Base-by-base conservation (phyloP, 2,888 invertebrate genomes). In the Monoplex corrugatus region DNA sequence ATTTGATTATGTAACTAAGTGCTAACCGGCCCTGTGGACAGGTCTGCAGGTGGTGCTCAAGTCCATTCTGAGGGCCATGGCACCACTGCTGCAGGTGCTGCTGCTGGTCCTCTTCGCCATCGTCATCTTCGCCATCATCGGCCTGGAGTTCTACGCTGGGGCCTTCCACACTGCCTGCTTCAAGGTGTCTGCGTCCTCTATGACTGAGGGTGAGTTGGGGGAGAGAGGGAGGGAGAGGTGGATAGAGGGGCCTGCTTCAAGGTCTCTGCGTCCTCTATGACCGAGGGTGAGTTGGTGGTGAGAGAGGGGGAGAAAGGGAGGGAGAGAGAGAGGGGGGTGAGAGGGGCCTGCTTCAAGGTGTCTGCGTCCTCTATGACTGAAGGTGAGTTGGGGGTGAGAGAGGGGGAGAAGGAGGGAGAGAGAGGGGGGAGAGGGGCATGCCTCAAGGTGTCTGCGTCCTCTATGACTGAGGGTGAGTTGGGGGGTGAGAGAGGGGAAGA, bases 1-100 rank as follows among this genome's bases (percentile, higher is more conserved):
- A n/a, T n/a, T n/a, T n/a, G n/a, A n/a, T n/a, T n/a, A n/a, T n/a
- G n/a, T n/a, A n/a, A n/a, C n/a, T n/a, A n/a, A n/a, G n/a, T n/a
- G n/a, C 50, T 19, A 50, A 10, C 50, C 8, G 10, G 13, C 8
- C 19, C 19, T 50, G 19, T 50, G 57, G 23, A 16, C 93, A 99
- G 99, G 99, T 98, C 98, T 99, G 97, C 99, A 99, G 98, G 99
- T 99, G 97, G 99, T 99, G 97, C 97, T 99, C 97, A 99, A 99
- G 97, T 99, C 99, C 96, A 99, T 99, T 97, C 98, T 99, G 97
- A 99, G 99, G 97, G 99, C 99, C 95, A 99, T 99, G 99, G 99
- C 99, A 95, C 99, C 99, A 95, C 97, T 99, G 97, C 98, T 99
- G 96, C 99, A 99, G 97, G 99, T 99, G 96, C 99, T 99, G 96